phyloP scores from a whole-genome alignment of 2,797 vertebrate species.

The Alosa sapidissima region DNA sequence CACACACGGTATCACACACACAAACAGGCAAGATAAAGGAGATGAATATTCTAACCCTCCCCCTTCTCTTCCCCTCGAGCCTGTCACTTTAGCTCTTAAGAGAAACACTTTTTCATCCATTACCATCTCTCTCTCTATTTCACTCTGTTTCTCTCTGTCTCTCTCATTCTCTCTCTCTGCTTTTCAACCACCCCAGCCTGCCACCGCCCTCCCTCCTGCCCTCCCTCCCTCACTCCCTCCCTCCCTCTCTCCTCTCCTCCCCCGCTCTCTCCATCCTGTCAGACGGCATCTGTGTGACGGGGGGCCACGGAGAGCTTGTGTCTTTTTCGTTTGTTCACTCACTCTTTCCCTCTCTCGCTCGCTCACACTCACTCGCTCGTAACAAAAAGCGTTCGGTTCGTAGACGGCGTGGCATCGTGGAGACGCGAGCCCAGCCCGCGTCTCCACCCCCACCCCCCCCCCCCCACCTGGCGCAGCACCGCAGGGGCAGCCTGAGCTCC shows the following conservation, averaged over 20 bases:
- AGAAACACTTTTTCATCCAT: constrained; percentile 9
- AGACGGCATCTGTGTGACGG: constrained; percentile 4
- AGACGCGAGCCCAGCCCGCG: neutral
- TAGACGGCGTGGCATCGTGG: neutral
- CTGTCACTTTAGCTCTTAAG: neutral
- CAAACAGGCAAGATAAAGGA: constrained; percentile 52
- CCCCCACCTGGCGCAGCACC: neutral
- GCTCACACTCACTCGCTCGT: neutral
- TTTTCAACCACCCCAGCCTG: constrained; percentile 32
- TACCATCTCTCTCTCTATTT: constrained; percentile 44
- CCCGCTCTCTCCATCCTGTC: constrained; percentile 8
- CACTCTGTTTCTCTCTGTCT: constrained; percentile 51
- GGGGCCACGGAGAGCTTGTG: neutral
- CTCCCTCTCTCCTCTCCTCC: neutral
- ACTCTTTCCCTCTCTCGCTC: neutral
- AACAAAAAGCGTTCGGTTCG: neutral
- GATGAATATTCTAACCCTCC: constrained; percentile 58
- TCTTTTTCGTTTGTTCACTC: constrained; percentile 12
- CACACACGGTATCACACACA: constrained; percentile 9
- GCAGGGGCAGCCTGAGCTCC: neutral
- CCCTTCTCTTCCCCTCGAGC: constrained; percentile 10
- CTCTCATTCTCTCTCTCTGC: constrained; percentile 8
- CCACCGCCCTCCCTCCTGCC: constrained; percentile 33
- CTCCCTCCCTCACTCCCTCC: constrained; percentile 24
- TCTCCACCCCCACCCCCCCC: neutral